These are phyloP conservation scores for Merops nubicus DNA, from an alignment of 2,113 vertebrate genomes.

Conservation along the genomic window DNA sequence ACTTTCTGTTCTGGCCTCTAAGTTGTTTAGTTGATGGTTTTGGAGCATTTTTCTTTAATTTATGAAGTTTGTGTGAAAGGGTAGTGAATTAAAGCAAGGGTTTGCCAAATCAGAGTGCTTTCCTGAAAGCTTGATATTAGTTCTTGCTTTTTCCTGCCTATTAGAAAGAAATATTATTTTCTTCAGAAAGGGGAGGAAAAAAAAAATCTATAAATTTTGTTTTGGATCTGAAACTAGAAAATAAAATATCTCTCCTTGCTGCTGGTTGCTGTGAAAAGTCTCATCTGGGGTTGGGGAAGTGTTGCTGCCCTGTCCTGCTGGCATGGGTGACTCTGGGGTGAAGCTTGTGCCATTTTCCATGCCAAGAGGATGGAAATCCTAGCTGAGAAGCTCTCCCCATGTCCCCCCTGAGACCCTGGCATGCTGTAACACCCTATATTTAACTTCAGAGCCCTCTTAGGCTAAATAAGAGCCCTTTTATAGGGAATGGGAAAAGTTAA, in stretches of 20 bases:
- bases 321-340: rapidly evolving
- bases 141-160: not conserved
- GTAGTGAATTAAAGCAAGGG: not conserved
- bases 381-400: not conserved
- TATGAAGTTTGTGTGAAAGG: not conserved
- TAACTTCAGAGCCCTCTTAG: not conserved
- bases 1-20: not conserved
- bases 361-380: not conserved
- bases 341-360: not conserved
- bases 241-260: not conserved
- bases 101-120: not conserved
- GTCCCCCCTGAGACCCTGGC: not conserved
- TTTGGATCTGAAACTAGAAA: not conserved
- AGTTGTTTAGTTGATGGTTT: not conserved
- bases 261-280: not conserved
- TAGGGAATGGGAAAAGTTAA: slow-evolving; percentile 16
- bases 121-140: not conserved
- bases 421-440: not conserved
- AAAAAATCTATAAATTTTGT: not conserved
- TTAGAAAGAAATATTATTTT: not conserved
- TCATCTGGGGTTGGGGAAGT: rapidly evolving
- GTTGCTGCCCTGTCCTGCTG: not conserved
- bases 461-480: not conserved
- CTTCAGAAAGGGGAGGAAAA: rapidly evolving
- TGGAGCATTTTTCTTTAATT: not conserved